Conservation (phyloP, 2,113 vertebrate genomes). For the Passer montanus region DNA sequence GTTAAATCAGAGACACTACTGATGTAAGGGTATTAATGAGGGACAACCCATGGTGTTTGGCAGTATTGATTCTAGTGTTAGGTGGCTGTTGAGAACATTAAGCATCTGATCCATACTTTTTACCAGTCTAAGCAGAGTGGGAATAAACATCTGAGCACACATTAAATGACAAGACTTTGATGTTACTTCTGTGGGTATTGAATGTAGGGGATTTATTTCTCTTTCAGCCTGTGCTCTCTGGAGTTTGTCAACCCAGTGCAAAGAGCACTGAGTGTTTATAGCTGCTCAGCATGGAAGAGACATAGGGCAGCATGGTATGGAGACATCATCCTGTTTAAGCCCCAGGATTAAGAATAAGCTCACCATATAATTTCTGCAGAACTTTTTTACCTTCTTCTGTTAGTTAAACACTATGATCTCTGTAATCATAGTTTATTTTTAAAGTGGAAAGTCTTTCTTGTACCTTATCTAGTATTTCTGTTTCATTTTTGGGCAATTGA, state of each 20-base stretch:
- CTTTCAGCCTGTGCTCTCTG: neutral
- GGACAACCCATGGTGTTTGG: constrained; percentile 10
- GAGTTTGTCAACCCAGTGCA: neutral
- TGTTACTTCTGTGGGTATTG: neutral
- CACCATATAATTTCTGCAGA: neutral
- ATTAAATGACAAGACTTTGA: neutral
- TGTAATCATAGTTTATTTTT: neutral
- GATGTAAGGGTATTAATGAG: constrained; percentile 47
- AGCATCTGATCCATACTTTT: constrained; percentile 61
- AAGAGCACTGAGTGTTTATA: neutral
- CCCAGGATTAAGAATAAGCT: neutral
- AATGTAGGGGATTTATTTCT: neutral
- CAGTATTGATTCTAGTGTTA: constrained; percentile 58
- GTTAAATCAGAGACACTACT: constrained; percentile 54
- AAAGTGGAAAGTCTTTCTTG: neutral
- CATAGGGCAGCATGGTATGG: neutral
- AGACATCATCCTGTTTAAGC: neutral
- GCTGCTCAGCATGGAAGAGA: neutral
- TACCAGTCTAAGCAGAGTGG: constrained; percentile 10
- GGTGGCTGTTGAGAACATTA: constrained; percentile 58
- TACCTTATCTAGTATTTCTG: neutral
- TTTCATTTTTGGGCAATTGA: neutral
- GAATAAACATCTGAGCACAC: constrained; percentile 38
- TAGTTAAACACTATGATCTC: neutral
- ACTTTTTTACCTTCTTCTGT: neutral